phyloP scores from a whole-genome alignment of 2,113 vertebrate species.

The Condylura cristata region DNA sequence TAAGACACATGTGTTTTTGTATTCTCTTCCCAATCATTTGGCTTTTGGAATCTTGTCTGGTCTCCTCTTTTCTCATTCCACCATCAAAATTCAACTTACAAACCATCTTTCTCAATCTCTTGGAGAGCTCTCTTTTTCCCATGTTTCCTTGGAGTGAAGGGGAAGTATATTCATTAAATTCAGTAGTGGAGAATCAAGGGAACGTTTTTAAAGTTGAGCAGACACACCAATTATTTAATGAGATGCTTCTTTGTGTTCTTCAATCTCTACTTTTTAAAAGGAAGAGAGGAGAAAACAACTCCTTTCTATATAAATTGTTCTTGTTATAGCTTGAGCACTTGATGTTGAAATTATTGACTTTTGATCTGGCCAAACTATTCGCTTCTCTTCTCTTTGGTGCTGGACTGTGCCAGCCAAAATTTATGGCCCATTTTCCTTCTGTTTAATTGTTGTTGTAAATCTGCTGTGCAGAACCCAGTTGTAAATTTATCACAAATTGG shows the following conservation, averaged over 20 bases:
- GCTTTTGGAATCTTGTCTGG: neutral
- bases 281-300: neutral
- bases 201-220: neutral
- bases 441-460: conserved; percentile 79
- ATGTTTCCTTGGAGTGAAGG: neutral
- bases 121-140: neutral
- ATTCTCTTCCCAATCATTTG: neutral
- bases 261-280: conserved; percentile 52
- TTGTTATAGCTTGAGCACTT: conserved; percentile 38
- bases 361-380: conserved; percentile 38
- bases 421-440: conserved; percentile 70
- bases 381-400: conserved; percentile 45
- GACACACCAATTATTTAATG: neutral
- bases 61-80: neutral
- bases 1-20: neutral
- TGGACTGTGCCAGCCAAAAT: conserved; percentile 55
- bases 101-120: neutral
- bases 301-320: conserved; percentile 49
- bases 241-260: neutral
- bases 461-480: conserved; percentile 55
- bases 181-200: neutral
- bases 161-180: neutral
- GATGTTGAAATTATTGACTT: conserved; percentile 73
- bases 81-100: neutral
- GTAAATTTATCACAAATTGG: conserved; percentile 70